These are phyloP conservation scores for Epinephelus lanceolatus DNA, from an alignment of 2,113 vertebrate species.

Conservation along the genomic window DNA sequence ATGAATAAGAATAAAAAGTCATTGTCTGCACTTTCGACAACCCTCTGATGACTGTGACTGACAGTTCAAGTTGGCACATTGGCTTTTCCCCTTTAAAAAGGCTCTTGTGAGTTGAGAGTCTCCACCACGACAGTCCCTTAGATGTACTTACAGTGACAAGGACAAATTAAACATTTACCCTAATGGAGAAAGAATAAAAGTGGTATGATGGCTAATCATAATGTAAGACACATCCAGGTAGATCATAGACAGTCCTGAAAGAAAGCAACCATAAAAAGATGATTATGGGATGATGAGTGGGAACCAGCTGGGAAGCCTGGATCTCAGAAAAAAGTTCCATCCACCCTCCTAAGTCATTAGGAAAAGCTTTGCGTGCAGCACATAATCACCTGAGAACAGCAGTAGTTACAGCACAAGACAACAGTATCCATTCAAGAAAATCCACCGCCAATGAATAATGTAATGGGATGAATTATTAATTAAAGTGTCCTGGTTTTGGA, in stretches of 20 bases:
- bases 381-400: slow-evolving; percentile 44
- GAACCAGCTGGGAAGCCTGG: slow-evolving; percentile 15
- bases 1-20: slow-evolving; percentile 18
- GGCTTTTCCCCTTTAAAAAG: slow-evolving; percentile 15
- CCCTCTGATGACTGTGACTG: slow-evolving; percentile 24
- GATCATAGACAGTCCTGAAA: slow-evolving; percentile 38
- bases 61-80: slow-evolving; percentile 1
- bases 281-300: slow-evolving; percentile 45
- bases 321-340: slow-evolving; percentile 3
- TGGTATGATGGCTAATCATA: slow-evolving; percentile 27
- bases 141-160: slow-evolving; percentile 61
- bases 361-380: slow-evolving; percentile 28
- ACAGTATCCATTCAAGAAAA: slow-evolving; percentile 63
- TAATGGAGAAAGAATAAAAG: slow-evolving; percentile 72
- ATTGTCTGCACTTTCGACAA: slow-evolving; percentile 10
- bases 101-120: slow-evolving; percentile 10
- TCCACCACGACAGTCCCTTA: slow-evolving; percentile 47
- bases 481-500: slow-evolving; percentile 69
- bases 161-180: slow-evolving; percentile 76
- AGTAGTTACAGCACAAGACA: slow-evolving; percentile 20
- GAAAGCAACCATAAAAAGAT: slow-evolving; percentile 51
- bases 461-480: slow-evolving; percentile 75
- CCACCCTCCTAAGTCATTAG: slow-evolving; percentile 31
- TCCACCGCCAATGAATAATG: slow-evolving; percentile 73
- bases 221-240: slow-evolving; percentile 34